Evolutionary conservation across 2,797 vertebrate species (phyloP).

Genomic region (Gadopsis bispinosus): DNA sequence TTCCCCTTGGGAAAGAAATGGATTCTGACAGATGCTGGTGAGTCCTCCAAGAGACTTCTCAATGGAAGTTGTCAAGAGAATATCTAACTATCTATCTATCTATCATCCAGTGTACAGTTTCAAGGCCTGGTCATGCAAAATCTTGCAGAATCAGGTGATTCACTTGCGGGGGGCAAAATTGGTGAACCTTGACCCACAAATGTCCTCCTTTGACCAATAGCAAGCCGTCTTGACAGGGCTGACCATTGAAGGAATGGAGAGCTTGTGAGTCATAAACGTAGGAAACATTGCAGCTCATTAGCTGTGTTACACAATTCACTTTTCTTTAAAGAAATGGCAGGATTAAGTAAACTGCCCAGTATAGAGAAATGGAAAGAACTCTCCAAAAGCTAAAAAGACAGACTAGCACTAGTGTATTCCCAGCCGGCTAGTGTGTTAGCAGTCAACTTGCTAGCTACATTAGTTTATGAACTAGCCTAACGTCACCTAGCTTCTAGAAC

Average conservation of each 20-base stretch:
- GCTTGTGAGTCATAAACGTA: not conserved
- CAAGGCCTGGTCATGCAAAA: not conserved
- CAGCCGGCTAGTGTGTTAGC: not conserved
- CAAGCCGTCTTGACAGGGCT: not conserved
- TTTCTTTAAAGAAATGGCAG: not conserved
- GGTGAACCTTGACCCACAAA: not conserved
- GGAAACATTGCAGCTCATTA: not conserved
- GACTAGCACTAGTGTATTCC: not conserved
- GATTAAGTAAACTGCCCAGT: not conserved
- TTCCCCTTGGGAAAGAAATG: slow-evolving; percentile 20
- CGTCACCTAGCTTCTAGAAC: not conserved
- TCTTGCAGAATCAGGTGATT: not conserved
- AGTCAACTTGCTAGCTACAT: not conserved
- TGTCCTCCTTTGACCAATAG: not conserved
- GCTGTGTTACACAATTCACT: not conserved
- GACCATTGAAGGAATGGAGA: not conserved
- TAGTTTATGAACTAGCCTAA: not conserved
- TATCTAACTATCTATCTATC: not conserved
- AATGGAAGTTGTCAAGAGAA: not conserved
- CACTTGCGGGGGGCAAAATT: not conserved
- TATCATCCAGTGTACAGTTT: not conserved
- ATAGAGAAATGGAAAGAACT: not conserved
- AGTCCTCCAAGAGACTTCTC: slow-evolving; percentile 23
- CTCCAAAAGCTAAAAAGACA: not conserved
- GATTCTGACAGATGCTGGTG: slow-evolving; percentile 48